A percentile compares a stretch with the other conserved stretches of the same genome.
Evolutionary conservation across 2,888 invertebrate genomes (phyloP).

Genomic region (Sepiola atlantica): DNA sequence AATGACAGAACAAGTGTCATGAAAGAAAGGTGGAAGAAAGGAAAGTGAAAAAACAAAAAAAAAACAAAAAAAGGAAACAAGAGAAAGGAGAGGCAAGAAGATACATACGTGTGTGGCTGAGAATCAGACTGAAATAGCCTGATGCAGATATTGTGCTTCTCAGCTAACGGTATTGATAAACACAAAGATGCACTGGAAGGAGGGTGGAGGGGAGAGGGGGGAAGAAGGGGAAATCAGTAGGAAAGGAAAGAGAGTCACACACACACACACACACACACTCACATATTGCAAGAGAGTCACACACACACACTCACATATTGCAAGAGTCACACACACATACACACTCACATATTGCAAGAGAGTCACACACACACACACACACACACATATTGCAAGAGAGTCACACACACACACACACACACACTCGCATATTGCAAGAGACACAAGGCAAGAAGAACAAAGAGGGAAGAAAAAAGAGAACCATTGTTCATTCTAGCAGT

Average conservation of each 20-base stretch:
- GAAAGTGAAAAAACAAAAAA: neutral
- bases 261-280: too few species aligned
- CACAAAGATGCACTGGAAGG: conserved; percentile 32
- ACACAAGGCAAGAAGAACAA: conserved; percentile 32
- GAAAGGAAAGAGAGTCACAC: neutral
- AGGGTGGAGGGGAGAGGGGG: neutral
- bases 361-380: neutral
- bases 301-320: conserved; percentile 33
- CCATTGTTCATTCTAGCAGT: conserved; percentile 37
- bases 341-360: conserved; percentile 20
- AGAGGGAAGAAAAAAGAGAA: neutral
- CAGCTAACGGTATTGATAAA: conserved; percentile 43
- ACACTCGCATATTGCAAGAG: conserved; percentile 33
- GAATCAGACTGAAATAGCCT: conserved; percentile 46
- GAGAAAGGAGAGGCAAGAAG: conserved; percentile 40
- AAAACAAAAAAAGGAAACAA: neutral
- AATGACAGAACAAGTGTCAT: conserved; percentile 34
- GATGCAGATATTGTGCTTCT: conserved; percentile 44
- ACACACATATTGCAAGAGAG: too few species aligned
- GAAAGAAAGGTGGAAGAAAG: neutral
- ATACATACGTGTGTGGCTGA: conserved; percentile 46
- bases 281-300: too few species aligned
- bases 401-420: neutral
- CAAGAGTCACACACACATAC: conserved; percentile 33
- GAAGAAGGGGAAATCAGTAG: neutral